Evolutionary conservation across 1,140 invertebrate genomes (phyloP).

Genomic region (Branchinecta lynchi): DNA sequence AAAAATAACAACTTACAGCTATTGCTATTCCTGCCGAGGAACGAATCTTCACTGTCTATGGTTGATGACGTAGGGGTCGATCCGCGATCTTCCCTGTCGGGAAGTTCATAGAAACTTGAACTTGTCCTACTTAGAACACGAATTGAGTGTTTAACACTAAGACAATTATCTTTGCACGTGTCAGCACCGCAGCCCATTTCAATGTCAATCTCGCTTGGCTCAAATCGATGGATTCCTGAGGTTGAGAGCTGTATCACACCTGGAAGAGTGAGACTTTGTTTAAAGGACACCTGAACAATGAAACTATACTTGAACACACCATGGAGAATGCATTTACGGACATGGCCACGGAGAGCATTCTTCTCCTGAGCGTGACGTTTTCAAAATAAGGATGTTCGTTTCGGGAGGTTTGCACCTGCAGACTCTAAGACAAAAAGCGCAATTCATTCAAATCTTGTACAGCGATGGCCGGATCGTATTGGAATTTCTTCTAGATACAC

Average conservation of each 20-base stretch:
- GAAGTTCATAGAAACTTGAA: not conserved
- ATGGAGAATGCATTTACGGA: too few relatives aligned
- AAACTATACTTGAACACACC: too few relatives aligned
- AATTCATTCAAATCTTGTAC: too few relatives aligned
- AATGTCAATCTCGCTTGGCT: not conserved
- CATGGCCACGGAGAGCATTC: too few relatives aligned
- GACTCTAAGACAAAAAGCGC: too few relatives aligned
- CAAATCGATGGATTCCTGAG: not conserved
- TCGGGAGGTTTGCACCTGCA: too few relatives aligned
- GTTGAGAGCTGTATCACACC: not conserved
- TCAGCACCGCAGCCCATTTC: not conserved
- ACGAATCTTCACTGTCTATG: not conserved
- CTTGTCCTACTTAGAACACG: not conserved
- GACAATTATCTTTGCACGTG: slow-evolving; percentile 7
- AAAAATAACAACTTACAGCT: not conserved
- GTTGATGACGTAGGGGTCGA: not conserved
- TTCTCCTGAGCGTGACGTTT: too few relatives aligned
- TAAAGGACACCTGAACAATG: not conserved
- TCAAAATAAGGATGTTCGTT: too few relatives aligned
- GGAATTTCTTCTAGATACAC: too few relatives aligned
- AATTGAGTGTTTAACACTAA: not conserved
- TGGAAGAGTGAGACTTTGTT: not conserved
- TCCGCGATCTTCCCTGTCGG: not conserved
- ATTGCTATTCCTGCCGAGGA: not conserved
- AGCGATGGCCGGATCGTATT: too few relatives aligned